Evolutionary conservation across 2,888 invertebrate species (phyloP).

Genomic region (Cataglyphis cursor): DNA sequence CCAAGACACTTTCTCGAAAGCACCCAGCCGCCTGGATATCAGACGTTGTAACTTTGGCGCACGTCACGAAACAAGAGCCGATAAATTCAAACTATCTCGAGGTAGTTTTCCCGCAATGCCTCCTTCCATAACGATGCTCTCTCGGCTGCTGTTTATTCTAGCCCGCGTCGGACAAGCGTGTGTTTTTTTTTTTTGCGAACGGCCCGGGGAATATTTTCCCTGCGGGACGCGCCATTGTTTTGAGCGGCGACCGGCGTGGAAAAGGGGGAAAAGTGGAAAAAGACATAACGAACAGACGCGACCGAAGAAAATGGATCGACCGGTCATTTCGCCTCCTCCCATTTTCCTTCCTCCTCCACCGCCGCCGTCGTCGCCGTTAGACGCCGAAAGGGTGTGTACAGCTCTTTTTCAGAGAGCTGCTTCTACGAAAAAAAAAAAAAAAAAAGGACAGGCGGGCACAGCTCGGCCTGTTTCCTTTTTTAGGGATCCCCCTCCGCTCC

Average conservation of each 20-base stretch:
- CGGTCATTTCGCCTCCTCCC: constrained; percentile 35
- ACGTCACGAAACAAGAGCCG: constrained; percentile 8
- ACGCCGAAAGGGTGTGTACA: constrained; percentile 30
- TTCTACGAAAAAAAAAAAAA: constrained; percentile 12
- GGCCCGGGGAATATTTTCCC: constrained; percentile 40
- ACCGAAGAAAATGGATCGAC: constrained; percentile 59
- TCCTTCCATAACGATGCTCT: constrained; percentile 21
- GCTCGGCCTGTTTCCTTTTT: neutral
- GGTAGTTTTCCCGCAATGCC: constrained; percentile 27
- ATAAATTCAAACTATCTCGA: constrained; percentile 35
- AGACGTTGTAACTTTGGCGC: neutral
- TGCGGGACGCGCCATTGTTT: constrained; percentile 52
- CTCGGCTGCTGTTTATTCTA: constrained; percentile 16
- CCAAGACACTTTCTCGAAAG: neutral
- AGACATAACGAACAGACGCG: constrained; percentile 57
- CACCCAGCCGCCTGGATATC: constrained; percentile 2
- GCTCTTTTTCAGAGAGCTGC: neutral
- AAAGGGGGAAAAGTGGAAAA: constrained; percentile 52
- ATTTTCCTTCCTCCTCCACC: neutral
- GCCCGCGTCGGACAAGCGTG: constrained; percentile 18
- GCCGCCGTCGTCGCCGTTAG: constrained; percentile 9
- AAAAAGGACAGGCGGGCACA: neutral
- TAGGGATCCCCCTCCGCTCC: neutral
- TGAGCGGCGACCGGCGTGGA: constrained; percentile 10
- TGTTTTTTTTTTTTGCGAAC: constrained; percentile 41